These are phyloP conservation scores for Aix galericulata DNA, from an alignment of 2,113 vertebrate species.

Conservation along the genomic window DNA sequence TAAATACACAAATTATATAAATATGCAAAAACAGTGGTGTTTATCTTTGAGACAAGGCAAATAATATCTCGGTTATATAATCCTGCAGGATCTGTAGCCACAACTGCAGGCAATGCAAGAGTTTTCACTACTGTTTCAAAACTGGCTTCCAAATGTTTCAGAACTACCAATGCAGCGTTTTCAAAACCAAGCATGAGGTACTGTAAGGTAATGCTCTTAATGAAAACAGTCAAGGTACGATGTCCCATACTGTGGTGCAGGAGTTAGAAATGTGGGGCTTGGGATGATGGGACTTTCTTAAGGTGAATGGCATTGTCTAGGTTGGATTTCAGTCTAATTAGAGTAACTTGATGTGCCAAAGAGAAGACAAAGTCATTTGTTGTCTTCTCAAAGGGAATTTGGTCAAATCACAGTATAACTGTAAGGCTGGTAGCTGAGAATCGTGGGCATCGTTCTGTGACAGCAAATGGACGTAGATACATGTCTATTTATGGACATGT, in stretches of 20 bases:
- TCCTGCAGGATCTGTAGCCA: neutral
- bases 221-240: neutral
- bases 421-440: neutral
- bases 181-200: neutral
- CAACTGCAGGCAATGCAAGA: neutral
- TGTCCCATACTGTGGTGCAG: neutral
- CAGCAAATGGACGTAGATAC: neutral
- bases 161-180: neutral
- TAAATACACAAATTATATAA: neutral
- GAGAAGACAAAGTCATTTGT: neutral
- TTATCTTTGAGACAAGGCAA: neutral
- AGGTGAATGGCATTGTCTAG: neutral
- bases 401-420: neutral
- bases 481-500: neutral
- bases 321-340: neutral
- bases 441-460: neutral
- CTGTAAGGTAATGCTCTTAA: neutral
- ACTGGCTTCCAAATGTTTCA: neutral
- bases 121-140: neutral
- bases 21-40: neutral
- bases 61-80: neutral
- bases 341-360: neutral
- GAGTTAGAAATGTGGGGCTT: neutral
- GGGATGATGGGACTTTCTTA: neutral
- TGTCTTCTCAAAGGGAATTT: neutral